Evolutionary conservation across 2,113 vertebrate genomes (phyloP).

Genomic region (Piliocolobus tephrosceles): DNA sequence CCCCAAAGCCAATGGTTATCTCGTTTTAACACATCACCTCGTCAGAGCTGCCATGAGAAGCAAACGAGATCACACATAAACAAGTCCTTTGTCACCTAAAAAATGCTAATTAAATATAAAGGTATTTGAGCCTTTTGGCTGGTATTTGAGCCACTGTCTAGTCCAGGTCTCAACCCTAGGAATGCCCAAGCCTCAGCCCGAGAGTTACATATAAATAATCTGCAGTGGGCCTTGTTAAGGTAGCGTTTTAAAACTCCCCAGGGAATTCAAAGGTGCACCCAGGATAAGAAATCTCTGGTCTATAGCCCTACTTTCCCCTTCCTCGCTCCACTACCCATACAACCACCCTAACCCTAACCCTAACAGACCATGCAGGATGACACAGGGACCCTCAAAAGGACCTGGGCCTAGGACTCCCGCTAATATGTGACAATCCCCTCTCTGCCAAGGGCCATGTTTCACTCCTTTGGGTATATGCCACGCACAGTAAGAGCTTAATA

Average conservation of each 20-base stretch:
- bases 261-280: not conserved
- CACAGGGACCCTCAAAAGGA: not conserved
- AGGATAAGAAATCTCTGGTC: not conserved
- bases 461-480: not conserved
- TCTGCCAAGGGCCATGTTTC: not conserved
- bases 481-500: not conserved
- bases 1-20: not conserved
- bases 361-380: not conserved
- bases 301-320: not conserved
- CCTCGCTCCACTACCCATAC: not conserved
- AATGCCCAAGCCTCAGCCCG: not conserved
- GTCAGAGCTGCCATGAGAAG: not conserved
- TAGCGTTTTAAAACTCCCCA: not conserved
- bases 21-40: not conserved
- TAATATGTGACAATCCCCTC: not conserved
- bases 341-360: not conserved
- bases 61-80: not conserved
- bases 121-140: not conserved
- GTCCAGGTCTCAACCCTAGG: not conserved
- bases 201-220: not conserved
- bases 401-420: not conserved
- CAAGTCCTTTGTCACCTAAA: not conserved
- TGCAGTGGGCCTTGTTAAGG: not conserved
- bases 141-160: not conserved
- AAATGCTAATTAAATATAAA: not conserved